These are phyloP conservation scores for Drosophila ficusphila DNA, from an alignment of 1,140 invertebrate species.

Conservation along the genomic window DNA sequence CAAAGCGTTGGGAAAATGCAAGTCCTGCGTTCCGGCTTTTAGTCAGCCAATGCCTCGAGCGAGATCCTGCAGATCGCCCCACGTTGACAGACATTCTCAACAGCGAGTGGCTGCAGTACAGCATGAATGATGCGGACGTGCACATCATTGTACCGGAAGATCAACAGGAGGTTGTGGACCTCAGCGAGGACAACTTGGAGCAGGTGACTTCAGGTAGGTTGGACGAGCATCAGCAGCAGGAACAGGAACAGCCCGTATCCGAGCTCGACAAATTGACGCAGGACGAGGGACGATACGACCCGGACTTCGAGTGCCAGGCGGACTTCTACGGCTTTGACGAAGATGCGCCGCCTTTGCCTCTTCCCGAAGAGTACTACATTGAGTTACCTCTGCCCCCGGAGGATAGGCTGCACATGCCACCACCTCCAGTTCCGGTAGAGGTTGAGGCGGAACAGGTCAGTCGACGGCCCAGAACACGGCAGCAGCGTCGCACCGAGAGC, in stretches of 20 bases:
- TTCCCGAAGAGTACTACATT: constrained; percentile 35
- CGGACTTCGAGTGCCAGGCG: constrained; percentile 8
- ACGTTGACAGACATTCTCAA: constrained; percentile 88
- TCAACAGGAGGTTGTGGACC: constrained; percentile 50
- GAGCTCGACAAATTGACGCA: not conserved
- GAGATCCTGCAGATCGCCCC: constrained; percentile 90
- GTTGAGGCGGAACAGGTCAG: not conserved
- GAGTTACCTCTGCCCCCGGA: constrained; percentile 21
- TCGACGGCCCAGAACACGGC: constrained; percentile 45
- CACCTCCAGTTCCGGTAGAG: constrained; percentile 5
- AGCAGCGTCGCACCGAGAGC: constrained; percentile 44
- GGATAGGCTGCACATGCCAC: constrained; percentile 1
- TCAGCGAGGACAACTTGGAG: constrained; percentile 59
- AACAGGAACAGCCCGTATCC: not conserved
- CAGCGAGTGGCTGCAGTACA: constrained; percentile 87
- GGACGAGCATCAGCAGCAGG: not conserved
- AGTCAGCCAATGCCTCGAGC: constrained; percentile 90
- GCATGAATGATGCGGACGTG: constrained; percentile 34
- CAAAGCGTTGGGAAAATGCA: constrained; percentile 88
- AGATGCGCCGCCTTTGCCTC: constrained; percentile 5
- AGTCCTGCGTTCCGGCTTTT: constrained; percentile 90
- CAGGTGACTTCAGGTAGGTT: constrained; percentile 9
- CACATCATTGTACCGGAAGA: constrained; percentile 32
- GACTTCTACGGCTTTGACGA: constrained; percentile 65
- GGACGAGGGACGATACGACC: constrained; percentile 19